Conservation (phyloP, 2,797 vertebrate species). For the Acanthiza pusilla region DNA sequence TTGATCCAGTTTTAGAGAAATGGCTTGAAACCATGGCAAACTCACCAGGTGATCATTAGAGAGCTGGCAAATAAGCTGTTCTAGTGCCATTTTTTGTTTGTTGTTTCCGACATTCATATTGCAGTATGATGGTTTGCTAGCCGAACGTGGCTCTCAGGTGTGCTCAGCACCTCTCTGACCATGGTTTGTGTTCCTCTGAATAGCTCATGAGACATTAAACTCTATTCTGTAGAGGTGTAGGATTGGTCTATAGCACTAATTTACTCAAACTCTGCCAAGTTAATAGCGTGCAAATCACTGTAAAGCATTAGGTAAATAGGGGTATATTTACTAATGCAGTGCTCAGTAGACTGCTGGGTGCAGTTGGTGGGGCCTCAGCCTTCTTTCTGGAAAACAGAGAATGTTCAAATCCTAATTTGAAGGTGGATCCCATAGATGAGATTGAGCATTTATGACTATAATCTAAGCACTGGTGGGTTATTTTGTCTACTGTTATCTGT, state of each 20-base stretch:
- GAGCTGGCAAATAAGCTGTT: not conserved
- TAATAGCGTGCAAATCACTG: not conserved
- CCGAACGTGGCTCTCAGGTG: not conserved
- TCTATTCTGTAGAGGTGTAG: not conserved
- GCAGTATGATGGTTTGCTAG: not conserved
- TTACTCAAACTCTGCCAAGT: not conserved
- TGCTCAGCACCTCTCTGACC: not conserved
- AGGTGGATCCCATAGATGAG: not conserved
- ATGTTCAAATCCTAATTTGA: not conserved
- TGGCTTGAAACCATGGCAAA: not conserved
- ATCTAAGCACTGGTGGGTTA: not conserved
- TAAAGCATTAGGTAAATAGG: not conserved
- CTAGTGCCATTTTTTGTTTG: not conserved
- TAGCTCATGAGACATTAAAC: not conserved
- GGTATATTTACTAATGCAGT: not conserved
- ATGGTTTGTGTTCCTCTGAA: not conserved
- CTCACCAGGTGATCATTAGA: not conserved
- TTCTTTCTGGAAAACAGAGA: not conserved
- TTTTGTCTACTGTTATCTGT: not conserved
- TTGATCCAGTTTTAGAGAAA: not conserved
- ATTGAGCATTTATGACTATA: not conserved
- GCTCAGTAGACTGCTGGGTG: not conserved
- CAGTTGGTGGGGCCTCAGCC: not conserved
- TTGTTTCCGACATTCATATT: not conserved
- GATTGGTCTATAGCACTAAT: not conserved